Evolutionary conservation across 37 sponge, comb jelly and placozoan genomes (phyloP), one percentile per base, ranked within the genome.

Genomic region (Spongia lamella): DNA sequence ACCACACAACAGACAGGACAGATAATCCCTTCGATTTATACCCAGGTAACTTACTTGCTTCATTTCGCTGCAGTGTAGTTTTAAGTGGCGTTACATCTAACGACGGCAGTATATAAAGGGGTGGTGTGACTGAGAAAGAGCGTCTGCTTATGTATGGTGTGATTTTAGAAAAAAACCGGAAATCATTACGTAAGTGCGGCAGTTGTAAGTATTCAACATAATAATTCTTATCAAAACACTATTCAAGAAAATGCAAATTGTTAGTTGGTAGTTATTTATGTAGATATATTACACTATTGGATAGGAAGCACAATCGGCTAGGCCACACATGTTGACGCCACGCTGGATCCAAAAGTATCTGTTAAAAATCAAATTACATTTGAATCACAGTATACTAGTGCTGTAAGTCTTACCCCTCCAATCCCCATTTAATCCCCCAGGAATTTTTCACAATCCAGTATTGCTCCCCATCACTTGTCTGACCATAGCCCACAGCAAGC

Each of bases 391-490:
- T n/a, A 70, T 49, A 49, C 59, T 40, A 15, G 2, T 51, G n/a
- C 13, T 9, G 19, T 36, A 36, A 33, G 14, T 37, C 87, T 61
- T 36, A 89, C 89, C 89, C 89, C 1, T 89, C 35, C 9, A 83
- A 38, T 49, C 89, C 89, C 30, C 30, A 89, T 0, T 39, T 37
- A 20, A 69, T 15, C 25, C 89, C 84, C 89, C 89, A 89, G 27
- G 89, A 89, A 37, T 89, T 89, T 75, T 89, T 89, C 24, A 89
- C 80, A 63, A 89, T 89, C 89, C 89, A 89, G 66, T 89, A 89
- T 19, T 58, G 54, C 21, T 73, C 77, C 3, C 70, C 75, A 20
- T 25, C 30, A 7, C 66, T 61, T 50, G 84, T 79, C 19, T 35
- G 60, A 47, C 75, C 74, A 39, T 89, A 89, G 63, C 89, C 84